Evolutionary conservation across 2,888 invertebrate genomes (phyloP).

Genomic region (Idaea dimidiata): DNA sequence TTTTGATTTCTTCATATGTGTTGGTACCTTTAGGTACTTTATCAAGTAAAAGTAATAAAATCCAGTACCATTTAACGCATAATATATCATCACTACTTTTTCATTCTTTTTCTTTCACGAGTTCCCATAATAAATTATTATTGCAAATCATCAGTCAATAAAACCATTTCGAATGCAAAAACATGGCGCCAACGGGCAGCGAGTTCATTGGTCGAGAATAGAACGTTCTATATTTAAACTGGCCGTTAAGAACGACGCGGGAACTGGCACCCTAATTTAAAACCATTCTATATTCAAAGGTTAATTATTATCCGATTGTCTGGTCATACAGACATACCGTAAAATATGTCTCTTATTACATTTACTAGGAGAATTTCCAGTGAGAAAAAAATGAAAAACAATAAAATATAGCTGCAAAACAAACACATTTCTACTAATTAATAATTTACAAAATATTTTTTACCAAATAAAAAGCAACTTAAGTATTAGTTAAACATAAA

Average conservation of each 20-base stretch:
- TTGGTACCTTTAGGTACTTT: too few species aligned
- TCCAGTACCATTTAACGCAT: not conserved
- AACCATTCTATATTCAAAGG: slow-evolving; percentile 53
- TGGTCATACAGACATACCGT: slow-evolving; percentile 47
- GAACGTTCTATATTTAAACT: slow-evolving; percentile 75
- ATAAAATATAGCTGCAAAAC: too few species aligned
- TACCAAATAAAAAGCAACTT: too few species aligned
- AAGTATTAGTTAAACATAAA: too few species aligned
- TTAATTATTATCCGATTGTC: slow-evolving; percentile 65
- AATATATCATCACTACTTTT: not conserved
- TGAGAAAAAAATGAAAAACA: too few species aligned
- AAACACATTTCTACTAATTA: too few species aligned
- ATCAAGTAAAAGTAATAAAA: not conserved
- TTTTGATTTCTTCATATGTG: too few species aligned
- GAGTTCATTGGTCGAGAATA: slow-evolving; percentile 76
- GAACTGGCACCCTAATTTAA: slow-evolving; percentile 65
- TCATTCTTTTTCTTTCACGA: not conserved
- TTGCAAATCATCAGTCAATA: slow-evolving; percentile 21
- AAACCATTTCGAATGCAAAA: slow-evolving; percentile 32
- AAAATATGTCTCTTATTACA: not conserved
- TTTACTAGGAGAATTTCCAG: too few species aligned
- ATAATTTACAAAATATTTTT: too few species aligned
- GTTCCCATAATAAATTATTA: not conserved
- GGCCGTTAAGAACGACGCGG: slow-evolving; percentile 72
- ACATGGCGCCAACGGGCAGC: slow-evolving; percentile 70